A percentile compares a stretch with the other conserved stretches of the same genome.
Evolutionary conservation across 1,140 invertebrate species (phyloP).

Genomic region (Drosophila lini): DNA sequence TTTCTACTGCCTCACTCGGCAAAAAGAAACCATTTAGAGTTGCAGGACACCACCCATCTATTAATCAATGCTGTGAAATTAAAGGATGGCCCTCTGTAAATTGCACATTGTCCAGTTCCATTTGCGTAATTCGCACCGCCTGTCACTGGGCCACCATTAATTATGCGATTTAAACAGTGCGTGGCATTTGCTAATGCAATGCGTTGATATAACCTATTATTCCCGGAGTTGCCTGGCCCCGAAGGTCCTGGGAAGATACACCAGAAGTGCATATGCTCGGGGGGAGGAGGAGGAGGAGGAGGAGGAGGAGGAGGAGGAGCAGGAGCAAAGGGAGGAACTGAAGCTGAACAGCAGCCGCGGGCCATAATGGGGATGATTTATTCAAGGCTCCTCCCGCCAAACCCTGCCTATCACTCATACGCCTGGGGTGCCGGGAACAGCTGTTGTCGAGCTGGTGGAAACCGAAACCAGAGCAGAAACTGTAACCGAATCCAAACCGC

Average conservation of each 20-base stretch:
- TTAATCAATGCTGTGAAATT: slow-evolving; percentile 19
- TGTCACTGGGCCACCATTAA: slow-evolving; percentile 31
- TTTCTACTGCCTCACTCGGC: no score
- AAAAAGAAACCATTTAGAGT: not conserved
- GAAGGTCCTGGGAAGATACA: slow-evolving; percentile 27
- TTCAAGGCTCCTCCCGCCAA: not conserved
- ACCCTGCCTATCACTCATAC: slow-evolving; percentile 50
- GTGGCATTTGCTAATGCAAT: slow-evolving; percentile 28
- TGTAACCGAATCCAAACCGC: slow-evolving; percentile 23
- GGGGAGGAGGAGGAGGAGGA: no score
- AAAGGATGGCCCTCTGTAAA: slow-evolving; percentile 10
- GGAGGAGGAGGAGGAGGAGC: not conserved
- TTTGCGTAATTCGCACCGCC: slow-evolving; percentile 35
- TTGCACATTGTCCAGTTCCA: slow-evolving; percentile 12
- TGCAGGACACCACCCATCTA: not conserved
- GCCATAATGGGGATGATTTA: slow-evolving; percentile 33
- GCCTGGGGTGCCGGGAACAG: slow-evolving; percentile 39
- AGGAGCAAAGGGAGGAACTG: not conserved
- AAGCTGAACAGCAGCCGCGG: slow-evolving; percentile 11
- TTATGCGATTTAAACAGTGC: slow-evolving; percentile 38
- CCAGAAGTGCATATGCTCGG: slow-evolving; percentile 28
- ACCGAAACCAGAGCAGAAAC: slow-evolving; percentile 27
- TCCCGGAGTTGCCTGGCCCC: slow-evolving; percentile 1
- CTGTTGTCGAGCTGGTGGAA: slow-evolving; percentile 26
- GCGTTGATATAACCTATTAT: slow-evolving; percentile 35